Conservation (phyloP, 2,888 invertebrate genomes). For the Hirtodrosophila histrioides region DNA sequence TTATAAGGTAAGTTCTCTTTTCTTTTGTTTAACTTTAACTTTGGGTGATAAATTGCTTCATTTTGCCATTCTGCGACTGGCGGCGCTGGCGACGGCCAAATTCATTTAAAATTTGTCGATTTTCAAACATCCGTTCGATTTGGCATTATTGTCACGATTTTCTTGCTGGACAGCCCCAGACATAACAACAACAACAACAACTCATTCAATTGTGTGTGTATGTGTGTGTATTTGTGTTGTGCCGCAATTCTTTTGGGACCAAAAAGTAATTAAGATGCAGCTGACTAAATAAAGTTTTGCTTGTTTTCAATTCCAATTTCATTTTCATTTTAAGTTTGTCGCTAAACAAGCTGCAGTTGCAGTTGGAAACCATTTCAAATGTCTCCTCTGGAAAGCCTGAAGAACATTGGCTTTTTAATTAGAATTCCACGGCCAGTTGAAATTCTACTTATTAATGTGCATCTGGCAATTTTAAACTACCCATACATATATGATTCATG, state of each 20-base stretch:
- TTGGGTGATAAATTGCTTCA: constrained; percentile 69
- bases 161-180: constrained; percentile 56
- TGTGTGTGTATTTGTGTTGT: constrained; percentile 33
- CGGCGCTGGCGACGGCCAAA: constrained; percentile 20
- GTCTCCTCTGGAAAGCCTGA: not conserved
- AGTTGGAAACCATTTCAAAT: constrained; percentile 7
- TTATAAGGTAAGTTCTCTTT: constrained; percentile 46
- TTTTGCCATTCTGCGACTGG: constrained; percentile 45
- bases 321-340: constrained; percentile 8
- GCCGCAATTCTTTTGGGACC: constrained; percentile 17
- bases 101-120: constrained; percentile 60
- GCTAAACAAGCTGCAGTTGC: constrained; percentile 19
- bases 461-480: not conserved
- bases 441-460: not conserved
- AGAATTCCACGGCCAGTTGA: not conserved
- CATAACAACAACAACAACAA: constrained; percentile 32
- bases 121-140: constrained; percentile 74
- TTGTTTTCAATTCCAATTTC: not conserved
- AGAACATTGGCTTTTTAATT: not conserved
- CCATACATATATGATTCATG: no score
- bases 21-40: constrained; percentile 31
- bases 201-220: constrained; percentile 21
- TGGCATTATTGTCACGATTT: constrained; percentile 78
- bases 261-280: constrained; percentile 71
- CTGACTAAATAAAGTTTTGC: constrained; percentile 56